Evolutionary conservation across 2,888 invertebrate species (phyloP), one percentile per base, ranked within the genome.

Genomic region (Prosopocoilus inquinatus): DNA sequence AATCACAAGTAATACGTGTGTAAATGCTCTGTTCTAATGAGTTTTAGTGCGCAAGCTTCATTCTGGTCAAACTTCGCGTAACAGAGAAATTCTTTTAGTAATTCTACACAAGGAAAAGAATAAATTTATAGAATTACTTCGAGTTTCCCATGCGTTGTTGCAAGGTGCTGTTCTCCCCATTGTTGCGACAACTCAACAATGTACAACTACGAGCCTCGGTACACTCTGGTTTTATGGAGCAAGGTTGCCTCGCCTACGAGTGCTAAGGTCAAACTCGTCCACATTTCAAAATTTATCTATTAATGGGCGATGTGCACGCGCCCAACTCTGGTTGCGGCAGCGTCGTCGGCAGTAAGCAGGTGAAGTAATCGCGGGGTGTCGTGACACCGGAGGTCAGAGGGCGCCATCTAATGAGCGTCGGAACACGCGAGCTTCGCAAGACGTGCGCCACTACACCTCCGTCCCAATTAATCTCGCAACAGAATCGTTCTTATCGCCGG

Each of bases 181-280:
- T 28, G 5, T 28, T 28, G 20, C 20, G 20, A 28, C 20, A 28
- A 28, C 5, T 28, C 5, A 28, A 28, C 20, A 28, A 28, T 28
- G 20, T 28, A 28, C 20, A 3, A 28, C 20, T 41, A 41, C 41
- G 41, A 41, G 41, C 8, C 41, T 41, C 41, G 15, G 41, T 62
- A 62, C 59, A 61, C 61, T 64, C 61, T 56, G 59, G 52, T 56
- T 63, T 63, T 63, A 54, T 66, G 59, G 66, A 66, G 64, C 66
- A 66, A 66, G 66, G 66, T 66, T 66, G 58, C 38, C 56, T 59
- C 52, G 57, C 57, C 62, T 59, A 60, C 61, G 53, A 63, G 60
- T 55, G 60, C 55, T 59, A 61, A 58, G 58, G 64, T 64, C 62
- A 47, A 32, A 32, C 33, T 34, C 35, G 47, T 47, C 47, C 34